A percentile compares a stretch with the other conserved stretches of the same genome.
Evolutionary conservation across 2,113 vertebrate genomes (phyloP).

Genomic region (Periophthalmus modestus): DNA sequence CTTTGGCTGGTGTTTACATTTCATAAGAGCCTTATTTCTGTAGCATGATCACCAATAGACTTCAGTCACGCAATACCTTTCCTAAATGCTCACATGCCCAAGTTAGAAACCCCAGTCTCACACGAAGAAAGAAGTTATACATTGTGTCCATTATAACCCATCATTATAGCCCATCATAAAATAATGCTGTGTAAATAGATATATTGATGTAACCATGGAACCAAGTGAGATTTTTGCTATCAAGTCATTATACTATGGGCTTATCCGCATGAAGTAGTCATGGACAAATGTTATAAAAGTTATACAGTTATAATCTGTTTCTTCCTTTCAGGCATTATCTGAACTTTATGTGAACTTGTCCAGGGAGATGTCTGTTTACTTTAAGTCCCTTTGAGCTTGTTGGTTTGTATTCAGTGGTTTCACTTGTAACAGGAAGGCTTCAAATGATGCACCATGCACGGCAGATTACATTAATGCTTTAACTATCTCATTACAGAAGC

Average conservation of each 20-base stretch:
- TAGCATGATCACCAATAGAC: conserved; percentile 36
- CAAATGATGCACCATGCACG: neutral
- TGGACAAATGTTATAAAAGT: conserved; percentile 5
- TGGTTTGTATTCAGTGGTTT: conserved; percentile 21
- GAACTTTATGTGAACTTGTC: conserved; percentile 59
- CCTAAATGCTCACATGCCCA: neutral
- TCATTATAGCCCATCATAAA: neutral
- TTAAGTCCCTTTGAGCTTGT: neutral
- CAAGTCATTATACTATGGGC: neutral
- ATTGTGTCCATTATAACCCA: neutral
- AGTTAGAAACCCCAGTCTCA: neutral
- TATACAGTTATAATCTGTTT: conserved; percentile 23
- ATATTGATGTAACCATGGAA: conserved; percentile 2
- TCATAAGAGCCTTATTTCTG: conserved; percentile 54
- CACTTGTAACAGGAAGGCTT: conserved; percentile 32
- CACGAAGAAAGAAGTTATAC: neutral
- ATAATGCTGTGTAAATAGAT: conserved; percentile 5
- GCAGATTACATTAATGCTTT: too few relatives aligned
- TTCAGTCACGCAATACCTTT: conserved; percentile 46
- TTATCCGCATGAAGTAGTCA: neutral
- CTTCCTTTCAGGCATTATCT: conserved; percentile 23
- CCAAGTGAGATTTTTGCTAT: neutral
- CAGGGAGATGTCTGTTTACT: conserved; percentile 2
- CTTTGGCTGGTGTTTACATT: conserved; percentile 57
- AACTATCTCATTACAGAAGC: too few relatives aligned